A percentile compares a stretch with the other conserved stretches of the same genome.
Evolutionary conservation across 2,113 vertebrate species (phyloP).

Genomic region (Oreochromis niloticus): DNA sequence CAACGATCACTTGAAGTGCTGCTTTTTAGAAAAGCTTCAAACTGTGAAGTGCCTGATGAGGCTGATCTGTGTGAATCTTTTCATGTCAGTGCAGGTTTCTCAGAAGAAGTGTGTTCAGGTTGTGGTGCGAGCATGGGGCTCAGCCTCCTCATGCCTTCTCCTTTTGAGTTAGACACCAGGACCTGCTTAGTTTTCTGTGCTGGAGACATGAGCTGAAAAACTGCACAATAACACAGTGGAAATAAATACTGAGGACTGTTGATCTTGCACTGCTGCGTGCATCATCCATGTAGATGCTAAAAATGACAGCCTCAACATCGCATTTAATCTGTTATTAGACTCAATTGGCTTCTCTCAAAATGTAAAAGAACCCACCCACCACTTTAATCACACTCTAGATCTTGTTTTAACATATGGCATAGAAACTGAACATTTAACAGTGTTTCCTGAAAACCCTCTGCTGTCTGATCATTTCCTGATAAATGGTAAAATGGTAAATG

Average conservation of each 20-base stretch:
- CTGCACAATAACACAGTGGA: not conserved
- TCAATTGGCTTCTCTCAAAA: too few relatives aligned
- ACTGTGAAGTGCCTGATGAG: accelerated
- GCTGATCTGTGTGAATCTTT: not conserved
- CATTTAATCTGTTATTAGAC: too few relatives aligned
- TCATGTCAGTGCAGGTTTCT: not conserved
- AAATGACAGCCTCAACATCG: too few relatives aligned
- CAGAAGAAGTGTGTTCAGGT: accelerated
- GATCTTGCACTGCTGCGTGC: not conserved
- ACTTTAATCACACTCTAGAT: too few relatives aligned
- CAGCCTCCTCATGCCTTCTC: not conserved
- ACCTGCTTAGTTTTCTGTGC: not conserved
- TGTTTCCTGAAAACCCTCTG: too few relatives aligned
- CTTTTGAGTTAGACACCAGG: not conserved
- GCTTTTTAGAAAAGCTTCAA: too few relatives aligned
- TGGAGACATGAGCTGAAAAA: not conserved
- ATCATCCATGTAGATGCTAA: not conserved
- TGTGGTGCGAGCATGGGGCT: not conserved
- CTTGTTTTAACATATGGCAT: too few relatives aligned
- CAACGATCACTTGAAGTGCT: not conserved
- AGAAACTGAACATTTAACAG: too few relatives aligned
- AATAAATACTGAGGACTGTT: not conserved
- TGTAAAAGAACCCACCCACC: too few relatives aligned
- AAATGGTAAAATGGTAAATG: too few relatives aligned
- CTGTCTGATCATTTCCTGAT: too few relatives aligned